Evolutionary conservation across 1,140 invertebrate species (phyloP).

Genomic region (Drosophila pruinosa): DNA sequence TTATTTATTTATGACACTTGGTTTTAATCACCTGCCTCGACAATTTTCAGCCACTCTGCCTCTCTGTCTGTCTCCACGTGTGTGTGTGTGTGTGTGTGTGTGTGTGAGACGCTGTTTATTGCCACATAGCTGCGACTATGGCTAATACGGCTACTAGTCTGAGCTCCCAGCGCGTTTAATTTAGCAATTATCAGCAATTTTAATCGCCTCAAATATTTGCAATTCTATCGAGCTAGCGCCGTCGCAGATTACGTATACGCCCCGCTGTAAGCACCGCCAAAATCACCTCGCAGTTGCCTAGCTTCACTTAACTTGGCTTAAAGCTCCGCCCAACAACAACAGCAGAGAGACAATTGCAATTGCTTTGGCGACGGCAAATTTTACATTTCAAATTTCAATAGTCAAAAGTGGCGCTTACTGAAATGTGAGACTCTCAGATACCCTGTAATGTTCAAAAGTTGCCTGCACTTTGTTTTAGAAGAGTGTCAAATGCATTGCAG

Average conservation of each 20-base stretch:
- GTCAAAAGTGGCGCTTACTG: neutral
- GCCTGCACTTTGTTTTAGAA: no score
- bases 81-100: conserved; percentile 8
- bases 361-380: conserved; percentile 36
- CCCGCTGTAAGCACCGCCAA: conserved; percentile 1
- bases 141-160: conserved; percentile 15
- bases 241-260: conserved; percentile 68
- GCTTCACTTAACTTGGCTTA: conserved; percentile 12
- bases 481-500: no score
- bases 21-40: conserved; percentile 79
- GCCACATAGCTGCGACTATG: neutral
- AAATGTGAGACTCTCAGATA: neutral
- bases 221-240: conserved; percentile 69
- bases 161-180: conserved; percentile 71
- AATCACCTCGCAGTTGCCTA: conserved; percentile 2
- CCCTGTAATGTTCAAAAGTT: no score
- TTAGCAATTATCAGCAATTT: conserved; percentile 79
- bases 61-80: conserved; percentile 10
- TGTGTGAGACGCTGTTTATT: conserved; percentile 4
- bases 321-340: conserved; percentile 28
- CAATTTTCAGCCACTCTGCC: conserved; percentile 27
- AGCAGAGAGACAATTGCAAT: conserved; percentile 48
- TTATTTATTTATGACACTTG: conserved; percentile 81
- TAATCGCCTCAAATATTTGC: conserved; percentile 77
- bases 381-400: conserved; percentile 3